These are phyloP conservation scores for Nematostella vectensis DNA, from an alignment of 92 coral and sea anemone species.

Conservation along the genomic window DNA sequence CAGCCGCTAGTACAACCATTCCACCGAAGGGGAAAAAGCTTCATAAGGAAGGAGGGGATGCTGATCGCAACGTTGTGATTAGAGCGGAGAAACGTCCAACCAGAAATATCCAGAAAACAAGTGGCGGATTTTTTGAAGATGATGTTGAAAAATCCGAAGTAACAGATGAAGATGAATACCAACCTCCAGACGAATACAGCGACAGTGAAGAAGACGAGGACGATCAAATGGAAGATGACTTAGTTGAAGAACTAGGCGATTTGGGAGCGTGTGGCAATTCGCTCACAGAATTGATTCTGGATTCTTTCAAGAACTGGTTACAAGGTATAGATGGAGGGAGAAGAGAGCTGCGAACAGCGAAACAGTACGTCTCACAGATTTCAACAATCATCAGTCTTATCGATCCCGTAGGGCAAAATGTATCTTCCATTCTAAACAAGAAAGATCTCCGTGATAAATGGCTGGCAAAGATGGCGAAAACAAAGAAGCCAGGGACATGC, in stretches of 20 bases:
- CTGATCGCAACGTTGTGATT: slow-evolving; percentile 2
- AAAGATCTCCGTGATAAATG: slow-evolving; percentile 32
- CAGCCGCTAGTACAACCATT: not conserved
- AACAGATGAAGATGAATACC: slow-evolving; percentile 8
- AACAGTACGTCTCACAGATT: slow-evolving; percentile 30
- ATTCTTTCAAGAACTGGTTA: slow-evolving; percentile 29
- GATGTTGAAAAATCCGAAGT: slow-evolving; percentile 4
- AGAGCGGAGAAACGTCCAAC: not conserved
- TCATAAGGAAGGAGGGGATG: not conserved
- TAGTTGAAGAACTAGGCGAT: not conserved
- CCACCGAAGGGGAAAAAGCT: not conserved
- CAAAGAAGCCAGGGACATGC: slow-evolving; percentile 23
- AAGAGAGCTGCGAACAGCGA: slow-evolving; percentile 29
- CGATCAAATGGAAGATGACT: slow-evolving; percentile 4
- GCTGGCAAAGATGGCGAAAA: slow-evolving; percentile 11
- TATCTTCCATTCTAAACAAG: slow-evolving; percentile 26
- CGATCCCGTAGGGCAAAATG: slow-evolving; percentile 22
- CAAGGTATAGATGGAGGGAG: slow-evolving; percentile 46
- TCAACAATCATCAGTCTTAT: slow-evolving; percentile 20
- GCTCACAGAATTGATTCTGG: slow-evolving; percentile 17
- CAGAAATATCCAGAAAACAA: slow-evolving; percentile 5
- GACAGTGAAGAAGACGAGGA: slow-evolving; percentile 9
- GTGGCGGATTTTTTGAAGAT: slow-evolving; percentile 5
- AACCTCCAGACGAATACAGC: slow-evolving; percentile 6
- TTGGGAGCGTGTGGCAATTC: slow-evolving; percentile 17